These are phyloP conservation scores for Oryzias celebensis DNA, from an alignment of 2,113 vertebrate species.

Conservation along the genomic window DNA sequence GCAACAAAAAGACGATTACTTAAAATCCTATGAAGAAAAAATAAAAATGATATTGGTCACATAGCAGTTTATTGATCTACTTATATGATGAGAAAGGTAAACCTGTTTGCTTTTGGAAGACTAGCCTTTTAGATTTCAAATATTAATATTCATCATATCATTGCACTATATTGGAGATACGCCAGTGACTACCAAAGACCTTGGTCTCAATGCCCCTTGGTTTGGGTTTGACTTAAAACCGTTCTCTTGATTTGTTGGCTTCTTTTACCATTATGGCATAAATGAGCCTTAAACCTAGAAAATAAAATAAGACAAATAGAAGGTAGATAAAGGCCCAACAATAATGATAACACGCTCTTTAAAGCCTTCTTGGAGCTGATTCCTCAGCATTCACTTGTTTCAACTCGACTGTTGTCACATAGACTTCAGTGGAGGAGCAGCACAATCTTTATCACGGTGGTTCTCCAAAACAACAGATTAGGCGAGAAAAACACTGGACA, in stretches of 20 bases:
- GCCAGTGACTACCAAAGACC: too few species aligned
- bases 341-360: too few species aligned
- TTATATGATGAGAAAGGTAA: too few species aligned
- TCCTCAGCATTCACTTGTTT: not conserved
- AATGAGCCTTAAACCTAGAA: too few species aligned
- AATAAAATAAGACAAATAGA: too few species aligned
- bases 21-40: not conserved
- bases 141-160: not conserved
- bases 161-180: not conserved
- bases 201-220: too few species aligned
- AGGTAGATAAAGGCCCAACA: too few species aligned
- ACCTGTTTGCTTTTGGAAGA: not conserved
- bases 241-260: too few species aligned
- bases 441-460: slow-evolving; percentile 2
- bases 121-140: not conserved
- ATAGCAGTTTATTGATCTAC: slow-evolving; percentile 22
- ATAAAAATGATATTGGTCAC: slow-evolving; percentile 4
- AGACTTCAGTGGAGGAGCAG: slow-evolving; percentile 9
- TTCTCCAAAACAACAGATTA: slow-evolving; percentile 3
- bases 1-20: not conserved
- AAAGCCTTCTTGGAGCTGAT: too few species aligned
- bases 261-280: too few species aligned
- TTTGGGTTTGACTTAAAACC: too few species aligned
- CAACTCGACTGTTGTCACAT: slow-evolving; percentile 6
- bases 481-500: not conserved